phyloP scores from a whole-genome alignment of 2,888 invertebrate species.

The Apoda limacodes region DNA sequence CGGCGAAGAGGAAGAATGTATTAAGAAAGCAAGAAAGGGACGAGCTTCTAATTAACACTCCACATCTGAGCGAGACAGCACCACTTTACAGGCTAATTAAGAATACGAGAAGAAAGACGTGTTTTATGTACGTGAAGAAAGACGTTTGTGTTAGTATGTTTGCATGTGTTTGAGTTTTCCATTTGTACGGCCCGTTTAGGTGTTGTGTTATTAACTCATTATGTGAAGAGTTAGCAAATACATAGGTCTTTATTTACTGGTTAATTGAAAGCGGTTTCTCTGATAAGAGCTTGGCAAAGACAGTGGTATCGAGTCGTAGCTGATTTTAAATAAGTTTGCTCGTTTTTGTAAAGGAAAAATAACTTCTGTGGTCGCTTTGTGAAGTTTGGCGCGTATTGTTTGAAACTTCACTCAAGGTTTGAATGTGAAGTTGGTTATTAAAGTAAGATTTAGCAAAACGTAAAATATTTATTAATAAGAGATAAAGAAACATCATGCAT shows the following conservation, averaged over 20 bases:
- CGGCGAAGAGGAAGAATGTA: constrained; percentile 70
- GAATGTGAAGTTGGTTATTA: too few relatives aligned
- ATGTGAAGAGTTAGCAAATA: constrained; percentile 64
- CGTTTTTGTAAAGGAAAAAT: constrained; percentile 20
- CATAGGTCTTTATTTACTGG: constrained; percentile 60
- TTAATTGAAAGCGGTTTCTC: constrained; percentile 63
- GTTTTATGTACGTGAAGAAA: constrained; percentile 60
- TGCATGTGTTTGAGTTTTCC: constrained; percentile 43
- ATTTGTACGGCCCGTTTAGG: constrained; percentile 42
- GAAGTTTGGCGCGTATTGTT: constrained; percentile 14
- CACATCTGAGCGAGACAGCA: constrained; percentile 49
- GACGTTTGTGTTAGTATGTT: constrained; percentile 35
- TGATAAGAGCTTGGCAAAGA: constrained; percentile 52
- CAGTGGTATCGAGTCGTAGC: constrained; percentile 37
- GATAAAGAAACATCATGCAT: too few relatives aligned
- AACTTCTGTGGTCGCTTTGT: constrained; percentile 3
- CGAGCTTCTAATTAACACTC: constrained; percentile 58
- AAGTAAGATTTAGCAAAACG: too few relatives aligned
- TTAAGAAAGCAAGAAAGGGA: constrained; percentile 70
- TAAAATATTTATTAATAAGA: too few relatives aligned
- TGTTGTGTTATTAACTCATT: constrained; percentile 66
- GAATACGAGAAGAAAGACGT: constrained; percentile 77
- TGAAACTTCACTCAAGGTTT: constrained; percentile 9
- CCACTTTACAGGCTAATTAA: constrained; percentile 73
- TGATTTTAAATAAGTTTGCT: constrained; percentile 30